Base-by-base conservation (phyloP, 2,113 vertebrate species). In the Glareola pratincola region DNA sequence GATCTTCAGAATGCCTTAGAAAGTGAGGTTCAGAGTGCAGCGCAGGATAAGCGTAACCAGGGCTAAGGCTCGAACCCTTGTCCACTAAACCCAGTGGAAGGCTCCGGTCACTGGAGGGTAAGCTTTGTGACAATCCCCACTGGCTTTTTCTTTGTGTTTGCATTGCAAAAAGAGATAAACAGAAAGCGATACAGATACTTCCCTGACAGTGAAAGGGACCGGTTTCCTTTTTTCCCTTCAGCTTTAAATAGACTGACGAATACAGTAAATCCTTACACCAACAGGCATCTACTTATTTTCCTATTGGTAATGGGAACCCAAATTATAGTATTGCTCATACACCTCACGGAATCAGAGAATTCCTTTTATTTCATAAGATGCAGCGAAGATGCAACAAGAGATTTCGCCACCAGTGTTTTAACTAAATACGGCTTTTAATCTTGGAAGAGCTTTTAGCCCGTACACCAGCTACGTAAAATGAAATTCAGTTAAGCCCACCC, bases 161-260 rank as follows among this genome's bases (percentile, higher is more conserved):
- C 62, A 51, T 76, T 50, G 62, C 53, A 92, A 89, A 91, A 81
- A 20, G 22, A 87, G 91, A 94, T 45, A 78, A 89, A 95, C 73
- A 85, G 86, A 96, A 95, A 95, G 81, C 5, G 22, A 73, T 41
- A 73, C 53, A 66, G 71, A 82, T 27, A 77, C 59, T 90, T 95
- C 54, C 67, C 74, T 39, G 63, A 73, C 63, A 94, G 86, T 12
- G 77, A 91, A 91, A 95, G 77, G 45, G 67, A 85, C 72, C 1
- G 1, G 57, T 87, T 94, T 85, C 87, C 84, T 90, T 82, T 84
- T 66, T 56, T 14, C 32, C 37, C 62, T 79, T 76, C 50, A 82
- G 84, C 90, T 92, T 85, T 94, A 82, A 95, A 92, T 30, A 92
- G 74, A 59, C 54, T 14, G n/a, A 54, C 45, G 87, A 96, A 79